Evolutionary conservation across 2,888 invertebrate species (phyloP).

Genomic region (Rhorus exstirpatorius): DNA sequence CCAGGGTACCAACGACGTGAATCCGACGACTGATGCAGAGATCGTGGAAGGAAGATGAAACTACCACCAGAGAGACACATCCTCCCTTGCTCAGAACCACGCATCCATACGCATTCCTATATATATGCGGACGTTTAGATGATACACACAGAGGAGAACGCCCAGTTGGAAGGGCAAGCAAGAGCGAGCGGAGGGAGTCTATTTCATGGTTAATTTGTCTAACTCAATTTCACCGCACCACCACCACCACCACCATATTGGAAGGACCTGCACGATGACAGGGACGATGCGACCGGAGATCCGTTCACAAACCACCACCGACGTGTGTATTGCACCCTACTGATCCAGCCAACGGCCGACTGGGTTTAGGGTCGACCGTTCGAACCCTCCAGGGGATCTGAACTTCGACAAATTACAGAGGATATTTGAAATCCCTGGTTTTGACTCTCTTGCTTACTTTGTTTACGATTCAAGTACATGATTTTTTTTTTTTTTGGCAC

Average conservation of each 20-base stretch:
- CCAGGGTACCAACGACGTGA: constrained; percentile 19
- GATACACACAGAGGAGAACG: constrained; percentile 30
- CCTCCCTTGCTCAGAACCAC: constrained; percentile 28
- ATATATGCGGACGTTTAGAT: constrained; percentile 33
- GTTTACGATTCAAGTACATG: neutral
- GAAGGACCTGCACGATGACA: constrained; percentile 35
- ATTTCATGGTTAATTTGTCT: constrained; percentile 87
- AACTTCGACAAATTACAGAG: constrained; percentile 42
- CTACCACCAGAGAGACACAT: constrained; percentile 3
- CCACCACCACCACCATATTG: constrained; percentile 62
- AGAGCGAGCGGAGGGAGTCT: constrained; percentile 84
- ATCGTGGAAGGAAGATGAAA: constrained; percentile 73
- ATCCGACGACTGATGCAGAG: constrained; percentile 20
- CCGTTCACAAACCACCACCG: constrained; percentile 53
- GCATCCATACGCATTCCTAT: constrained; percentile 17
- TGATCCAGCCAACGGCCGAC: constrained; percentile 48
- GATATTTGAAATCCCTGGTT: constrained; percentile 50
- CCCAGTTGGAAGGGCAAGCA: constrained; percentile 72
- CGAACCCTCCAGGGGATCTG: constrained; percentile 58
- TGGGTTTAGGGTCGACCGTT: constrained; percentile 57
- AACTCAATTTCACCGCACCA: constrained; percentile 83
- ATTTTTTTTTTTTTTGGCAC: constrained; percentile 8
- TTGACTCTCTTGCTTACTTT: constrained; percentile 31
- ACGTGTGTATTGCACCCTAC: constrained; percentile 36
- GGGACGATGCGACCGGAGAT: constrained; percentile 9